Base-by-base conservation (phyloP, 1,140 invertebrate species). In the Dreissena rostriformis region DNA sequence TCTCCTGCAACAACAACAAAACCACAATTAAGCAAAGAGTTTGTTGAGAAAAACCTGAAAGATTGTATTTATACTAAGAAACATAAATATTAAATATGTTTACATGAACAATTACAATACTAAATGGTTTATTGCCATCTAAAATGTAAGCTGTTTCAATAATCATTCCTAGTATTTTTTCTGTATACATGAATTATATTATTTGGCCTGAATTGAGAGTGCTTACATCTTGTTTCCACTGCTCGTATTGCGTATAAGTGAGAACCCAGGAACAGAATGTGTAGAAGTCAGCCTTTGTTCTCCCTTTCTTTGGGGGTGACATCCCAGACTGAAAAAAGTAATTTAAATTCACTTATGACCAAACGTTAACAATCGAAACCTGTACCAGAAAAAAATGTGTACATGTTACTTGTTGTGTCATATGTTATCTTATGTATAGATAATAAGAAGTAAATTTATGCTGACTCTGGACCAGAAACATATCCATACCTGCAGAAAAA, bases 231-330 rank as follows among this genome's bases (percentile, higher is more conserved):
- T 93, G 92, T 87, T 91, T 91, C 65, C 91, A 88, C 26, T 91
- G 87, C 82, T 95, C 94, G 90, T 95, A 95, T 86, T 95, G 95
- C 88, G 94, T 94, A 90, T 95, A 95, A 75, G 94, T 93, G 76
- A 95, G 90, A 66, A 95, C 94, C 87, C 93, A 94, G 29, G 94
- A 94, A 88, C 95, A 95, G 91, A 95, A 95, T 67, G 93, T 88
- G 81, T 94, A 94, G 89, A 95, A 95, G 90, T 95, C 94, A 88
- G 95, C 94, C 84, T 94, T 93, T 11, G 95, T 95, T 85, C 94
- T 88, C 39, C 90, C 86, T 85, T 91, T 91, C 80, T 86, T 88
- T 78, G 86, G 82, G 71, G 89, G 85, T 19, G 86, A 81, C 26
- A 75, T 73, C 14, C 84, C 88, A 55, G 82, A 71, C 82, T 86